A percentile compares a stretch with the other conserved stretches of the same genome.
Evolutionary conservation across 2,113 vertebrate genomes (phyloP).

Genomic region (Hiodon tergisus): DNA sequence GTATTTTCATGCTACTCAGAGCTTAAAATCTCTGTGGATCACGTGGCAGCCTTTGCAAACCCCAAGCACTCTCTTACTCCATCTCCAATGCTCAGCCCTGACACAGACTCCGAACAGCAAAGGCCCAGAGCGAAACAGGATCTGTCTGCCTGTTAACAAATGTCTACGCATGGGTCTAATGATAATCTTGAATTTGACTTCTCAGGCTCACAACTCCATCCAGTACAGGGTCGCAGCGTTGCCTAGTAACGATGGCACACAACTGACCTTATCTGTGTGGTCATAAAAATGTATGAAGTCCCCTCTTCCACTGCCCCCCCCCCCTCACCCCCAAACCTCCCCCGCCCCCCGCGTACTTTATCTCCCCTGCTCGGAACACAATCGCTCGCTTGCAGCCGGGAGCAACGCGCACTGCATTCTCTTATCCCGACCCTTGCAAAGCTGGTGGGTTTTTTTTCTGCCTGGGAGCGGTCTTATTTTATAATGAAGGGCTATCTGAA

Average conservation of each 20-base stretch:
- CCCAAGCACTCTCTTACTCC: background rate
- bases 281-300: slow-evolving; percentile 78
- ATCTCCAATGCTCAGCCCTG: background rate
- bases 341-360: slow-evolving; percentile 26
- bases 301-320: slow-evolving; percentile 35
- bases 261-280: slow-evolving; percentile 75
- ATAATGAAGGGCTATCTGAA: slow-evolving; percentile 41
- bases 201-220: slow-evolving; percentile 68
- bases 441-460: slow-evolving; percentile 41
- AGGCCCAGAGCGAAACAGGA: slow-evolving; percentile 13
- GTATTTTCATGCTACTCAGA: background rate
- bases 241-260: slow-evolving; percentile 74
- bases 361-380: slow-evolving; percentile 40
- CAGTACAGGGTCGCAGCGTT: slow-evolving; percentile 67
- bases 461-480: slow-evolving; percentile 51
- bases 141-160: slow-evolving; percentile 16
- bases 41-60: slow-evolving; percentile 3
- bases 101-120: slow-evolving; percentile 2
- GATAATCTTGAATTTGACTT: slow-evolving; percentile 61
- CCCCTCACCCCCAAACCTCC: slow-evolving; percentile 12
- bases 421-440: slow-evolving; percentile 45
- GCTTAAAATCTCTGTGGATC: background rate
- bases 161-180: slow-evolving; percentile 42
- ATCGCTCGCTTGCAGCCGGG: slow-evolving; percentile 48
- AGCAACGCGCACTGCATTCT: slow-evolving; percentile 46